A percentile compares a stretch with the other conserved stretches of the same genome.
Conservation (phyloP, 2,113 vertebrate genomes). For the Onychorhynchus coronatus region DNA sequence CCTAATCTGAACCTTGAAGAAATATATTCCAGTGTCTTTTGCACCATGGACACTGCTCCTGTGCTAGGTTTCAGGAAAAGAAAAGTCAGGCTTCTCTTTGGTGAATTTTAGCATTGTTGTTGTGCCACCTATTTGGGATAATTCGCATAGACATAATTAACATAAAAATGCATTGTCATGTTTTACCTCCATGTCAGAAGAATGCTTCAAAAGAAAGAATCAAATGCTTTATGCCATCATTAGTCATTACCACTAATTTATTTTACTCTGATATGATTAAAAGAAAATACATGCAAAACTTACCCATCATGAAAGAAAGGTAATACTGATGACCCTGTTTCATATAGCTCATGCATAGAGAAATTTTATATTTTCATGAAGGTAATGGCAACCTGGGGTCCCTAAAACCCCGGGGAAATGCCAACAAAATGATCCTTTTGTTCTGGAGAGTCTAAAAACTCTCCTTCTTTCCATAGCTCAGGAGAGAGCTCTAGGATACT, state of each 20-base stretch:
- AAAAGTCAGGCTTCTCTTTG: not conserved
- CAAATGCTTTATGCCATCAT: not conserved
- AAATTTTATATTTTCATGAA: not conserved
- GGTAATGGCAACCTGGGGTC: not conserved
- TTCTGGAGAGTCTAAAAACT: not conserved
- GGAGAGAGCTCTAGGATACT: not conserved
- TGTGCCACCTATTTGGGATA: not conserved
- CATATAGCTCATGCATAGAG: not conserved
- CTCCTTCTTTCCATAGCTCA: not conserved
- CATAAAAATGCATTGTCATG: not conserved
- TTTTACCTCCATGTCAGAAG: not conserved
- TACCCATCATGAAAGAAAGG: not conserved
- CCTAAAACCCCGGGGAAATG: not conserved
- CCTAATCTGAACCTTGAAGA: not conserved
- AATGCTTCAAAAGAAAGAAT: not conserved
- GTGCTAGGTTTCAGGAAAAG: not conserved
- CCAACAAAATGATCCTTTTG: not conserved
- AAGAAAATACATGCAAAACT: conserved; percentile 34
- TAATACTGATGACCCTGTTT: not conserved
- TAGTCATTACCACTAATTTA: conserved; percentile 9
- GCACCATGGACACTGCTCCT: not conserved
- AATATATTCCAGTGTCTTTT: not conserved
- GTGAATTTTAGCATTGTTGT: not conserved
- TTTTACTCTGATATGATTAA: conserved; percentile 30
- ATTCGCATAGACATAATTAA: not conserved